These are phyloP conservation scores for Leptosomus discolor DNA, from an alignment of 2,113 vertebrate species.

Conservation along the genomic window DNA sequence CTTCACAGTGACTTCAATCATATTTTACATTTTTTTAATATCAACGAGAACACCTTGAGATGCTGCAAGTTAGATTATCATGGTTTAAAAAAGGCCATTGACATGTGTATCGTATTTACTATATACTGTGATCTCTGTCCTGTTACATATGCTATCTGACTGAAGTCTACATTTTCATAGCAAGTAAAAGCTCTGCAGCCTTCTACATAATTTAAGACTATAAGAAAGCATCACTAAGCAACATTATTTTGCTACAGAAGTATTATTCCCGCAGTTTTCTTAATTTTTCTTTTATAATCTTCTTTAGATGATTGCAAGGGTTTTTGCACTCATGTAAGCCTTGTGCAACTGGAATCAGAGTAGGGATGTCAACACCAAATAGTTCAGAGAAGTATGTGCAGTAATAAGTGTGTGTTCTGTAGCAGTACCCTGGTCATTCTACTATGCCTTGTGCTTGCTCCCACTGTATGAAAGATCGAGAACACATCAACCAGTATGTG, in stretches of 20 bases:
- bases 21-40: too few relatives aligned
- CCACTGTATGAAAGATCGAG: background rate
- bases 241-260: background rate
- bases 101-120: background rate
- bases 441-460: background rate
- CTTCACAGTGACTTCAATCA: too few relatives aligned
- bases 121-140: background rate
- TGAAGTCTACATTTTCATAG: background rate
- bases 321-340: background rate
- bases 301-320: background rate
- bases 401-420: background rate
- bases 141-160: background rate
- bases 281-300: background rate
- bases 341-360: background rate
- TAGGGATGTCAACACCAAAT: background rate
- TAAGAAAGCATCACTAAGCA: background rate
- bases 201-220: background rate
- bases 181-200: background rate
- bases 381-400: background rate
- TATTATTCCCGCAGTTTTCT: background rate
- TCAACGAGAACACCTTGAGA: too few relatives aligned
- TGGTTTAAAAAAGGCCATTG: background rate
- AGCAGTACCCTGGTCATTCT: background rate
- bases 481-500: background rate
- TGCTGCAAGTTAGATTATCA: background rate